A percentile compares a stretch with the other conserved stretches of the same genome.
phyloP scores from a whole-genome alignment of 2,888 invertebrate species.

The Drosophila quasianomalipes region DNA sequence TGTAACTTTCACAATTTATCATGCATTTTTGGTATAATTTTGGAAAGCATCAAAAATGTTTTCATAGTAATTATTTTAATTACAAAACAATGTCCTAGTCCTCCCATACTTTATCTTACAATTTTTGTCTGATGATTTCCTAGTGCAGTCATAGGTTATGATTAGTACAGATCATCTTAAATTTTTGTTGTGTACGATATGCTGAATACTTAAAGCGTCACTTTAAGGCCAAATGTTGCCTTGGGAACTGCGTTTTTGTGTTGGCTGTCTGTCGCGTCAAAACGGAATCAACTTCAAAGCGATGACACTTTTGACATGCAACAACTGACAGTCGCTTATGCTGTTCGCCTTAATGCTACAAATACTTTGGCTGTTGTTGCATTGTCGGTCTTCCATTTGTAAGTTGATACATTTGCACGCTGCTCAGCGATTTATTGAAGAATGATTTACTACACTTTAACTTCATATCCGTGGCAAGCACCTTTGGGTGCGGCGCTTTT shows the following conservation, averaged over 20 bases:
- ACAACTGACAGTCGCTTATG: slow-evolving; percentile 67
- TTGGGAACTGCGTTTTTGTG: slow-evolving; percentile 25
- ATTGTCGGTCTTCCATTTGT: slow-evolving; percentile 50
- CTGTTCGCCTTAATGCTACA: slow-evolving; percentile 6
- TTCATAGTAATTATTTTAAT: background rate
- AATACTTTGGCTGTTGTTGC: slow-evolving; percentile 12
- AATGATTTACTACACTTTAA: slow-evolving; percentile 64
- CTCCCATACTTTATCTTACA: background rate
- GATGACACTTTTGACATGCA: slow-evolving; percentile 59
- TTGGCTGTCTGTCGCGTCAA: slow-evolving; percentile 50
- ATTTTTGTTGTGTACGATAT: slow-evolving; percentile 13
- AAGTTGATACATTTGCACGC: slow-evolving; percentile 1
- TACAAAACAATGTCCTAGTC: background rate
- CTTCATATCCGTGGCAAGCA: slow-evolving; percentile 33
- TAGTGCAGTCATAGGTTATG: background rate
- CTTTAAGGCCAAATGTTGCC: slow-evolving; percentile 27
- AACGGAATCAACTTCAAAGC: slow-evolving; percentile 62
- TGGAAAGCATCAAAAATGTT: background rate
- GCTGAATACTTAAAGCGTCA: slow-evolving; percentile 50
- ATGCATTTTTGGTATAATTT: background rate
- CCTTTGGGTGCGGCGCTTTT: background rate
- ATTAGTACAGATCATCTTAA: background rate
- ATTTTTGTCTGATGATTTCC: background rate
- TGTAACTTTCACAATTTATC: background rate
- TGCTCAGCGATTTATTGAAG: slow-evolving; percentile 14